These are phyloP conservation scores for Magallana angulata DNA, from an alignment of 1,140 invertebrate species.

Conservation along the genomic window DNA sequence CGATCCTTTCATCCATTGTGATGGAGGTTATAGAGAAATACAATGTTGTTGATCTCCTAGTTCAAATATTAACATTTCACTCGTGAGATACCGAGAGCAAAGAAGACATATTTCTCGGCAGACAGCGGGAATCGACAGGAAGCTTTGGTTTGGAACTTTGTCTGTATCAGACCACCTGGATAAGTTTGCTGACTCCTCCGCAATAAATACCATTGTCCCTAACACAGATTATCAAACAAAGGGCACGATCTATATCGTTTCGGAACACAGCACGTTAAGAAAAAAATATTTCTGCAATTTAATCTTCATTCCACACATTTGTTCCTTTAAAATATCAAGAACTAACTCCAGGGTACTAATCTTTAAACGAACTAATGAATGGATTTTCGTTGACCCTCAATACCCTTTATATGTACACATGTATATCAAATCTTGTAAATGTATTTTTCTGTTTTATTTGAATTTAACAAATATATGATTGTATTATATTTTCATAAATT, in stretches of 20 bases:
- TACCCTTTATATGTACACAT: no score
- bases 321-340: no score
- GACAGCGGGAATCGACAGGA: background rate
- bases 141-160: background rate
- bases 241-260: background rate
- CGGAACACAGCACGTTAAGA: background rate
- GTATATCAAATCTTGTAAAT: no score
- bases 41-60: constrained; percentile 19
- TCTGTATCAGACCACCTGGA: constrained; percentile 8
- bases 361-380: no score
- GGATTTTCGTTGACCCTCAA: no score
- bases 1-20: background rate
- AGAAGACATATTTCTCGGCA: constrained; percentile 12
- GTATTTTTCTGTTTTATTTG: no score
- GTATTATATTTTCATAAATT: no score
- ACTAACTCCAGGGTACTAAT: no score
- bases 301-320: no score
- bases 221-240: background rate
- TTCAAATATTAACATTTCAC: constrained; percentile 33
- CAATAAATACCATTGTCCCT: constrained; percentile 5
- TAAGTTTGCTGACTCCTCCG: background rate
- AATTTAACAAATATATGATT: no score
- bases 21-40: background rate
- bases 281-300: no score
- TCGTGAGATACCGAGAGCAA: background rate